These are phyloP conservation scores for Synanthedon andrenaeformis DNA, from an alignment of 2,888 invertebrate genomes.

Conservation along the genomic window DNA sequence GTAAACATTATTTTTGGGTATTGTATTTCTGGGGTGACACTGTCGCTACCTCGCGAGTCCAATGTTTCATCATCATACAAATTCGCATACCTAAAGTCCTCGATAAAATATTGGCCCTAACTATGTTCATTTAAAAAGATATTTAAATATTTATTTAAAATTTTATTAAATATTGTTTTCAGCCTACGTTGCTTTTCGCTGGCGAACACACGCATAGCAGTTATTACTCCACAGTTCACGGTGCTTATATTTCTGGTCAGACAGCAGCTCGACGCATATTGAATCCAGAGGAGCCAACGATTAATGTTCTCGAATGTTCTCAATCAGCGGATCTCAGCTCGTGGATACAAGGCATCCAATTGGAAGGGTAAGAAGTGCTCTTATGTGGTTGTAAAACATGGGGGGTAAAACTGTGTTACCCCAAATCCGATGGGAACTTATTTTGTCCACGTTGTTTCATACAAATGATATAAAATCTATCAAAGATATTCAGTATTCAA, in stretches of 20 bases:
- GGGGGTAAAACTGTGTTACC: slow-evolving; percentile 8
- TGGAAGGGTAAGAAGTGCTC: slow-evolving; percentile 64
- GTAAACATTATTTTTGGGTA: too few species aligned
- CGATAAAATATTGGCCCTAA: too few species aligned
- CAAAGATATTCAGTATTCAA: too few species aligned
- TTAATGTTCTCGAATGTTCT: slow-evolving; percentile 78
- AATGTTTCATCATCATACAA: too few species aligned
- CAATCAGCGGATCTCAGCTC: slow-evolving; percentile 85
- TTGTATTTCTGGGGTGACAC: too few species aligned
- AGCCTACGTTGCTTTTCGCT: slow-evolving; percentile 90
- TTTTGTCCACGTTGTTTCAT: too few species aligned
- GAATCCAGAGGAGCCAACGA: slow-evolving; percentile 71
- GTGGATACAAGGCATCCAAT: slow-evolving; percentile 89
- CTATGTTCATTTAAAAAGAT: too few species aligned
- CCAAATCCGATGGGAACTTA: background rate
- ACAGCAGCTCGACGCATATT: slow-evolving; percentile 82
- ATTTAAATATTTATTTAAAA: too few species aligned
- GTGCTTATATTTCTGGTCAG: slow-evolving; percentile 90
- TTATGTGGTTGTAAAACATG: too few species aligned
- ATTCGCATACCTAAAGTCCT: too few species aligned
- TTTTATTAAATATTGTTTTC: slow-evolving; percentile 20
- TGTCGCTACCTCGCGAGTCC: too few species aligned
- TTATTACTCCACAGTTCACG: slow-evolving; percentile 96
- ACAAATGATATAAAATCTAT: too few species aligned
- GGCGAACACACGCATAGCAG: slow-evolving; percentile 96